phyloP scores from a whole-genome alignment of 2,888 invertebrate species.

The Hyposoter didymator region DNA sequence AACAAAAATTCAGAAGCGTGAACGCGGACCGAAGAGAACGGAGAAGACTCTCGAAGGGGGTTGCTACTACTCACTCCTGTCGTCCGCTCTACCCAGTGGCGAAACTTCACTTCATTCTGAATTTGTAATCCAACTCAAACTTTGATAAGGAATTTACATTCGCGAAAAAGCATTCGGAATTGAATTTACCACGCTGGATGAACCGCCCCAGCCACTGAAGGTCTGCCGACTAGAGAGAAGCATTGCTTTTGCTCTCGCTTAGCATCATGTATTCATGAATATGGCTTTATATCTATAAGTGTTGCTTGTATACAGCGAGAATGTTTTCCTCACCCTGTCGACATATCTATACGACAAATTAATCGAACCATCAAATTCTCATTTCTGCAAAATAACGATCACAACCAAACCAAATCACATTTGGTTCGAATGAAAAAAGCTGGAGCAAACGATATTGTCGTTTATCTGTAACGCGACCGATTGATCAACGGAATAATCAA shows the following conservation, averaged over 20 bases:
- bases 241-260: neutral
- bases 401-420: no score
- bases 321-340: neutral
- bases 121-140: constrained; percentile 79
- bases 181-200: constrained; percentile 70
- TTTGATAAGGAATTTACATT: constrained; percentile 81
- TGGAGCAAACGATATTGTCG: no score
- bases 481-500: neutral
- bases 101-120: constrained; percentile 78
- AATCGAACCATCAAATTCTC: constrained; percentile 58
- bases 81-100: constrained; percentile 39
- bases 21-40: neutral
- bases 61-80: constrained; percentile 36
- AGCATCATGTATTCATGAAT: neutral
- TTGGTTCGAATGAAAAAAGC: constrained; percentile 12
- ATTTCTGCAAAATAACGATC: constrained; percentile 35
- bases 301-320: neutral
- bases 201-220: constrained; percentile 56
- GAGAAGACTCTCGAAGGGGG: constrained; percentile 8
- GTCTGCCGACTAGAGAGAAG: constrained; percentile 18
- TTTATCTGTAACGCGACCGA: no score
- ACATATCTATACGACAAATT: constrained; percentile 26
- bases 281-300: neutral
- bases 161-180: constrained; percentile 77
- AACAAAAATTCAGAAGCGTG: constrained; percentile 48